A percentile compares a stretch with the other conserved stretches of the same genome.
phyloP scores from a whole-genome alignment of 2,888 invertebrate species.

The Leucoma salicis region DNA sequence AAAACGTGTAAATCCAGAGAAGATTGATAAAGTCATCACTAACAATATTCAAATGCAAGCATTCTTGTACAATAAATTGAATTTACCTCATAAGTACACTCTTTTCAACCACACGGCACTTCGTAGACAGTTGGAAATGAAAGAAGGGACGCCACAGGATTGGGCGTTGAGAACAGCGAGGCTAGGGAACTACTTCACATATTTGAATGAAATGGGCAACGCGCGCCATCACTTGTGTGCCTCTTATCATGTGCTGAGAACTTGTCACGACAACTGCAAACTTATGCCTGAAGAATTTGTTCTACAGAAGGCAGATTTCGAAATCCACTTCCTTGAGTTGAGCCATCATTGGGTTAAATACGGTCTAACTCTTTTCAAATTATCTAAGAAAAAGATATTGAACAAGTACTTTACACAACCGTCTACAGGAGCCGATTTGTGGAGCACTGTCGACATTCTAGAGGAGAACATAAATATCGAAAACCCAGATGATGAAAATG shows the following conservation, averaged over 20 bases:
- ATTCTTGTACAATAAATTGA: constrained; percentile 81
- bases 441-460: constrained; percentile 60
- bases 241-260: constrained; percentile 79
- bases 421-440: constrained; percentile 53
- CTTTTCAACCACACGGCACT: constrained; percentile 81
- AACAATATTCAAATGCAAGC: constrained; percentile 85
- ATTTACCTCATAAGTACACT: constrained; percentile 76
- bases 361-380: constrained; percentile 80
- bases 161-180: constrained; percentile 81
- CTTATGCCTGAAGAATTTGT: constrained; percentile 71
- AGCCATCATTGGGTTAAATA: constrained; percentile 84
- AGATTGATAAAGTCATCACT: constrained; percentile 81
- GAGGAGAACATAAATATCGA: constrained; percentile 41
- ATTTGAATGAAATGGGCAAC: constrained; percentile 62
- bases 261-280: constrained; percentile 78
- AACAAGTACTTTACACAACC: constrained; percentile 63
- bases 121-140: constrained; percentile 79
- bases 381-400: constrained; percentile 76
- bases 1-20: constrained; percentile 64
- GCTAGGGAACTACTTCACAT: constrained; percentile 78
- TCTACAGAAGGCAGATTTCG: constrained; percentile 63
- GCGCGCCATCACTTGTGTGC: constrained; percentile 86
- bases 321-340: constrained; percentile 72
- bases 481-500: constrained; percentile 56
- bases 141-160: constrained; percentile 80